phyloP scores from a whole-genome alignment of 2,113 vertebrate species.

The Gobio gobio region DNA sequence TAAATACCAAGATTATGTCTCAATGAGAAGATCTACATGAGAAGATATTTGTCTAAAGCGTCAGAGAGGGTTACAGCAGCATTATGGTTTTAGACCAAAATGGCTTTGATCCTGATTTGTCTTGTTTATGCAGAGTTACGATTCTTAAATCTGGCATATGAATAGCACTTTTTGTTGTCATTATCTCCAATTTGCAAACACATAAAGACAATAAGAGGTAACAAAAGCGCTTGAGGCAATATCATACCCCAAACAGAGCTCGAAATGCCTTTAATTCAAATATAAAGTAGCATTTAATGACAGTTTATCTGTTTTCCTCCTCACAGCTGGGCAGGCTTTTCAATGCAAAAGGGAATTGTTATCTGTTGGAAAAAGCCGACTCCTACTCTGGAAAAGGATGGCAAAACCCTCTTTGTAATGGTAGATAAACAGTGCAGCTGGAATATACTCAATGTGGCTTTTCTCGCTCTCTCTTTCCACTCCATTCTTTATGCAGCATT shows the following conservation, averaged over 20 bases:
- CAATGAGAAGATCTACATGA: conserved; percentile 57
- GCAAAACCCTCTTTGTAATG: conserved; percentile 54
- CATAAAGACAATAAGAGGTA: conserved; percentile 64
- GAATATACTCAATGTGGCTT: conserved; percentile 14
- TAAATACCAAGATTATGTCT: conserved; percentile 63
- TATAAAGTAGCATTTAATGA: conserved; percentile 62
- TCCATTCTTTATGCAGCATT: neutral
- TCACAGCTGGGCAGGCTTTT: conserved; percentile 49
- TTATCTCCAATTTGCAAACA: conserved; percentile 52
- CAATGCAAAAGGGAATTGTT: neutral
- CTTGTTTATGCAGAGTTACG: conserved; percentile 47
- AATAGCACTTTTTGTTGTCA: conserved; percentile 51
- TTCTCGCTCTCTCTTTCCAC: conserved; percentile 10
- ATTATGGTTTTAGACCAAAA: conserved; percentile 11
- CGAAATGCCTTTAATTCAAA: conserved; percentile 66
- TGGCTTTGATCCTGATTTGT: conserved; percentile 62
- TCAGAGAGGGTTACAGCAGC: neutral
- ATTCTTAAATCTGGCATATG: conserved; percentile 61
- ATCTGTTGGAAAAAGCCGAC: conserved; percentile 22
- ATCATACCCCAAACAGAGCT: conserved; percentile 58
- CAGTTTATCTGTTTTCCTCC: conserved; percentile 50
- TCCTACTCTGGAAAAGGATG: conserved; percentile 54
- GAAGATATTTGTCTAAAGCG: neutral
- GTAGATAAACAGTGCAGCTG: conserved; percentile 53
- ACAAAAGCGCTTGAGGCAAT: conserved; percentile 60